phyloP scores from a whole-genome alignment of 2,797 vertebrate genomes.

The Cyprinella venusta region DNA sequence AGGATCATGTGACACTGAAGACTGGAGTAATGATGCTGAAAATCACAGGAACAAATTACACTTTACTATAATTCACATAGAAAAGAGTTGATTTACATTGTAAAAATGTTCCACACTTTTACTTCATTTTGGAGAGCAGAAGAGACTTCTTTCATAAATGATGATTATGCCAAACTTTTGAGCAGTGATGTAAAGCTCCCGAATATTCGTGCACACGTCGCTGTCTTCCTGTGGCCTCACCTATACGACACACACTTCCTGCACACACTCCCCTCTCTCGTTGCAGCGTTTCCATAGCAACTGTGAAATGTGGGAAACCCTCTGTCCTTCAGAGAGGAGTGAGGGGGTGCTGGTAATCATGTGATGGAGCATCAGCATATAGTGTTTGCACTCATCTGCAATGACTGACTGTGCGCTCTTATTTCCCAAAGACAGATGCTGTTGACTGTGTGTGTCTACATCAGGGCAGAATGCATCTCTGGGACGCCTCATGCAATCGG shows the following conservation, averaged over 20 bases:
- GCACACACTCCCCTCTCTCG: constrained; percentile 76
- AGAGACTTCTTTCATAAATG: background rate
- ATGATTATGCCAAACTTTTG: background rate
- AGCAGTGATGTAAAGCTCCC: too few species aligned
- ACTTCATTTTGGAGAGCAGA: background rate
- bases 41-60: too few species aligned
- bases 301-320: constrained; percentile 85
- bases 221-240: constrained; percentile 54
- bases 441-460: background rate
- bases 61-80: too few species aligned
- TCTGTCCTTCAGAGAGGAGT: constrained; percentile 77
- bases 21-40: too few species aligned
- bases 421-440: background rate
- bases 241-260: constrained; percentile 63
- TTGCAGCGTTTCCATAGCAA: constrained; percentile 84
- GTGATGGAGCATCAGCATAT: constrained; percentile 46
- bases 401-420: background rate
- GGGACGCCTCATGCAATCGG: background rate
- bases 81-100: too few species aligned
- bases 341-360: constrained; percentile 44
- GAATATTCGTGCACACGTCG: background rate
- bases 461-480: background rate
- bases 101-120: background rate
- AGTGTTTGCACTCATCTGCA: constrained; percentile 11
- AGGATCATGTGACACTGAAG: too few species aligned